Conservation (phyloP, 2,113 vertebrate genomes). For the Phylloscopus trochilus region DNA sequence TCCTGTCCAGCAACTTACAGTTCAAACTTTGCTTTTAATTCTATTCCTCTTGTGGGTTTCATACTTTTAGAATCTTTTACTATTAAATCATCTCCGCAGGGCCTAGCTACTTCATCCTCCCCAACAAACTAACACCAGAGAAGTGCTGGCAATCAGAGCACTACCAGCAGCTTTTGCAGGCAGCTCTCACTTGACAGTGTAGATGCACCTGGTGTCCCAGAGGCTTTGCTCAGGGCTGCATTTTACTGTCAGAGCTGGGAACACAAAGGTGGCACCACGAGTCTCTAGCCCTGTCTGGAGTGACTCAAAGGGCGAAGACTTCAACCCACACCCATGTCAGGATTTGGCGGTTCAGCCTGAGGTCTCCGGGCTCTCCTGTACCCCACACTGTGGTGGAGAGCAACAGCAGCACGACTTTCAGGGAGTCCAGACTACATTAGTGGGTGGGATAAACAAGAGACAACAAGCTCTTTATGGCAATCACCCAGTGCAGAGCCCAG, state of each 20-base stretch:
- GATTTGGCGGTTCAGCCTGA: not conserved
- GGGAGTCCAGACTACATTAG: rapidly evolving
- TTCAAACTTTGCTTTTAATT: no score
- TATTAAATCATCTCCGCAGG: no score
- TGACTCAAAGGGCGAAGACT: not conserved
- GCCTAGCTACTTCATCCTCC: no score
- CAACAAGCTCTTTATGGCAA: not conserved
- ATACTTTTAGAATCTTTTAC: no score
- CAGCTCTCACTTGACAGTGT: not conserved
- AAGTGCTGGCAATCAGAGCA: not conserved
- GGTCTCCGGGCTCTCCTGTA: not conserved
- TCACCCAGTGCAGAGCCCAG: not conserved
- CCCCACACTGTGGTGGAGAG: rapidly evolving
- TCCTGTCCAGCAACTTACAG: no score
- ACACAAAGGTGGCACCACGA: not conserved
- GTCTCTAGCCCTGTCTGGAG: not conserved
- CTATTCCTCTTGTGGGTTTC: no score
- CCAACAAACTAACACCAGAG: not conserved
- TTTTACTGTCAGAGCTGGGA: not conserved
- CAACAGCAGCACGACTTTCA: not conserved
- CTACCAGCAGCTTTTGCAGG: not conserved
- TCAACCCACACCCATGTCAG: not conserved
- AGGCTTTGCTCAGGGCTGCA: not conserved
- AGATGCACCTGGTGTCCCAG: not conserved
- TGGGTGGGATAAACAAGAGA: not conserved